Base-by-base conservation (phyloP, 2,113 vertebrate genomes). In the Chloroceryle aenea region DNA sequence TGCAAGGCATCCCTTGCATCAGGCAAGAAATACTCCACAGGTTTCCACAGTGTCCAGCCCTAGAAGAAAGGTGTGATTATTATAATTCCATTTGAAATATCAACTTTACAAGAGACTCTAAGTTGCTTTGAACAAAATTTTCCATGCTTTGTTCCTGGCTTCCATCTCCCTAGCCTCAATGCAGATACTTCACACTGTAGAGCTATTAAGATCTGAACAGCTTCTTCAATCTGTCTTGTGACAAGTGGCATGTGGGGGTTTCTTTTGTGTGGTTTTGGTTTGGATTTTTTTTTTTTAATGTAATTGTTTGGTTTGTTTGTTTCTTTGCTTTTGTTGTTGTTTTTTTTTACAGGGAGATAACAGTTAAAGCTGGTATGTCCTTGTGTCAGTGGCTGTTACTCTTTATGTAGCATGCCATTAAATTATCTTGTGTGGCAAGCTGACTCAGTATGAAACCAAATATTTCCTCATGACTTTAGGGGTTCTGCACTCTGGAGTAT, bases 161-260 rank as follows among this genome's bases (percentile, higher is more conserved):
- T 43, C 26, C 15, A 29, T 58, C n/a, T 83, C 38, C n/a, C 6
- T 12, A 12, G 43, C 38, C 40, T 92, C 20, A 27, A 27, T 0
- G 0, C 0, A 2, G 68, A 47, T 79, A 32, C 7, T 90, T 71
- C 50, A 64, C 0, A 1, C 34, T 45, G 43, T 40, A 61, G 45
- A 84, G 27, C 45, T 63, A 16, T 53, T 30, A 53, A 48, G 32
- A 64, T 29, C 55, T 34, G 14, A 69, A 42, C 34, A 69, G 72
- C 56, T 87, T 83, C 77, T 89, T 83, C 40, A 52, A 4, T 50
- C 59, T 43, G 38, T 38, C 42, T 64, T 38, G 45, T 66, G 62
- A 61, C 63, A 80, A 66, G 56, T 14, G 26, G 42, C 64, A 30
- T 0, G 0, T 43, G 26, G 18, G 45, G 19, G 19, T 19, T 8